Evolutionary conservation across 1,140 invertebrate species (phyloP), one percentile per base, ranked within the genome.

Genomic region (Antheraea pernyi): DNA sequence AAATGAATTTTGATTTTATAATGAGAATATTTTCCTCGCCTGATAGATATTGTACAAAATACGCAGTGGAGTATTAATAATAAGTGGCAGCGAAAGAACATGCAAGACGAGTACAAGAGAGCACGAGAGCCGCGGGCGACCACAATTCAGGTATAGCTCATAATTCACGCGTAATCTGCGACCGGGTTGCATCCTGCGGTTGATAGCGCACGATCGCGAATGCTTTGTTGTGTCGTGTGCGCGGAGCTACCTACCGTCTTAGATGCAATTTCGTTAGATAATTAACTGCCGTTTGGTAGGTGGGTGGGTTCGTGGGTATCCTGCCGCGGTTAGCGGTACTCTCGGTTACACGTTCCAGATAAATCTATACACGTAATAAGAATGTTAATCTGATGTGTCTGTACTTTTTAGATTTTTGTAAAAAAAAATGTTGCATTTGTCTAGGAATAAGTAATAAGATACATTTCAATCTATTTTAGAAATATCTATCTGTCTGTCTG

Each of bases 131-230:
- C 74, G 74, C 74, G 74, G 74, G 74, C 74, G 69, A 68, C 67
- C 69, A 71, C 72, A 73, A 71, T 73, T 76, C 75, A 74, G 73
- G 65, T 76, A 83, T 72, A 74, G 75, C 76, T 82, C 82, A 82
- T 84, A 81, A 84, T 72, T 84, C 80, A 84, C 71, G 69, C 71
- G 75, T 82, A 84, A 78, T 84, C 82, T 79, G 73, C 77, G 77
- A 74, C 79, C 70, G 58, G 70, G 70, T 65, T 78, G 83, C 83
- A 80, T 78, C 77, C 79, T 75, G 77, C 73, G 69, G 74, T 69
- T 72, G 77, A 74, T 81, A 81, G 73, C 79, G 76, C 16, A 53
- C 73, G 76, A 72, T 65, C 74, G 75, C 69, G 70, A 73, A 74
- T 67, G 73, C 75, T 79, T 75, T 81, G 77, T 80, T 80, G 76